Base-by-base conservation (phyloP, 2,888 invertebrate genomes). In the Phoenoteleia sp. region DNA sequence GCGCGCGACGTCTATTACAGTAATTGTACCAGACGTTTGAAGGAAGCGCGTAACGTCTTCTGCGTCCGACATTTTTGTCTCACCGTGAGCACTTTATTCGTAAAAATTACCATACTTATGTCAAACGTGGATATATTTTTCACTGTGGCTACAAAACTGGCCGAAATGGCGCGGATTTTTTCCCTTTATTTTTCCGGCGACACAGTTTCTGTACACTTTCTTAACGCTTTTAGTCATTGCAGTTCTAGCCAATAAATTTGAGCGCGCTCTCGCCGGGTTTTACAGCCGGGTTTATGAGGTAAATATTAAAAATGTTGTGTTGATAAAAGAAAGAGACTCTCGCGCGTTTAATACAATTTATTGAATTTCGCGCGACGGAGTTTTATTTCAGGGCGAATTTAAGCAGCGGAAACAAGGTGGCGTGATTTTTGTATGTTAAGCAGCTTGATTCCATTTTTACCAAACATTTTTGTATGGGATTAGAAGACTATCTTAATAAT, bases 221-320 rank as follows among this genome's bases (percentile, higher is more conserved):
- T 39, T 62, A 74, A 64, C 54, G 42, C 47, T 52, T 17, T 47
- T 33, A 58, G 72, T 60, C 72, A 39, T 64, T 49, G 52, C 52
- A 52, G 64, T 75, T 64, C 25, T 64, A 54, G 42, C 25, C 42
- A 54, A 75, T 75, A 66, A 66, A 56, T 56, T 66, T 52, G 19
- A 45, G 45, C 21, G 49, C 23, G 23, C 49, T 52, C 25, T 13
- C 47, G 13, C 47, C 11, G 52, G 25, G n/a, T 49, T 74, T 64
- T 64, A 64, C 54, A 29, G n/a, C 29, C 29, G 27, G 27, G 9
- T 75, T 64, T 64, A 64, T 45, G 45, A 62, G 52, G 29, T 62
- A 62, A 62, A 62, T 74, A 74, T 72, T 60, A 74, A 74, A 62
- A 62, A 52, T 39, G 47, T 60, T 60, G 33, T 54, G 47, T 39